phyloP scores from a whole-genome alignment of 2,888 invertebrate genomes.

The Microplitis deprimator region DNA sequence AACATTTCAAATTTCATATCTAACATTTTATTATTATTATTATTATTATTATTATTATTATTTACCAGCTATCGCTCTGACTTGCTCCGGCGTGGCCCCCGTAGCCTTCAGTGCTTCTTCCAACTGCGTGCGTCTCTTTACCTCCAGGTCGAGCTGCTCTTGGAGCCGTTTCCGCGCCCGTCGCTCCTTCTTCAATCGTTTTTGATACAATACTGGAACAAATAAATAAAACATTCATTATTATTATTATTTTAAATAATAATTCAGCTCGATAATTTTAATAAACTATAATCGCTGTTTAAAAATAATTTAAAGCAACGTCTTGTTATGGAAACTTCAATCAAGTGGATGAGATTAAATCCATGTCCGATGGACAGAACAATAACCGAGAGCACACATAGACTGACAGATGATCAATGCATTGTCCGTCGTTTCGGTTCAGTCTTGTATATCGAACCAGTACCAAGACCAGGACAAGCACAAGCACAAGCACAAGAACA shows the following conservation, averaged over 20 bases:
- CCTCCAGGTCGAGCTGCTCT: conserved; percentile 86
- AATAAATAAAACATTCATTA: not conserved
- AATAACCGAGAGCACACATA: conserved; percentile 17
- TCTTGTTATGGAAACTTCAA: not conserved
- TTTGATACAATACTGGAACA: conserved; percentile 87
- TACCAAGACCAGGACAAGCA: not conserved
- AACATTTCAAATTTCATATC: too few species aligned
- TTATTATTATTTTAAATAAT: not conserved
- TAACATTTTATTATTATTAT: too few species aligned
- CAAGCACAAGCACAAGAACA: not conserved
- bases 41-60: conserved; percentile 14
- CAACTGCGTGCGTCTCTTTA: conserved; percentile 84
- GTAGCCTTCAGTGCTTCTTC: conserved; percentile 86
- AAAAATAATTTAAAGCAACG: not conserved
- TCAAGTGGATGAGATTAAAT: conserved; percentile 23
- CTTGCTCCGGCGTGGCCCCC: conserved; percentile 82
- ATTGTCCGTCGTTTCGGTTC: conserved; percentile 49
- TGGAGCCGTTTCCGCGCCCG: conserved; percentile 87
- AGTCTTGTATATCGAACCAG: conserved; percentile 31
- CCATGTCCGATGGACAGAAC: conserved; percentile 24
- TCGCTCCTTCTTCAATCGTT: conserved; percentile 90
- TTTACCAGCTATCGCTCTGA: conserved; percentile 86
- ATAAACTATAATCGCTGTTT: not conserved
- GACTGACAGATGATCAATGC: conserved; percentile 18
- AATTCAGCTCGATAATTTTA: not conserved